These are phyloP conservation scores for Merodon equestris DNA, from an alignment of 2,888 invertebrate genomes.

Conservation along the genomic window DNA sequence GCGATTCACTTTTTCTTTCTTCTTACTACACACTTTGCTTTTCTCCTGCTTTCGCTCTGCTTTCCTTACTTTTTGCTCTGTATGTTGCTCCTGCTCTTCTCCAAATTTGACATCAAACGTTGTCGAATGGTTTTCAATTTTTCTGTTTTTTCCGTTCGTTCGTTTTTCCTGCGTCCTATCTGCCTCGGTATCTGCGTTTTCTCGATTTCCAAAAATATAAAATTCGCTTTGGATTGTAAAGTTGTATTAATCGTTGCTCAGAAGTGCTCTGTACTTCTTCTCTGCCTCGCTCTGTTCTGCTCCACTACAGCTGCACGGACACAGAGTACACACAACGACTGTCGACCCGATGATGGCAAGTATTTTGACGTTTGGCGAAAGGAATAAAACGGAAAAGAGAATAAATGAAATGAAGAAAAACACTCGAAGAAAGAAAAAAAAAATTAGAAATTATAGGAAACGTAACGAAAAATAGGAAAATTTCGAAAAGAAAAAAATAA, in stretches of 20 bases:
- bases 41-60: no score
- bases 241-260: no score
- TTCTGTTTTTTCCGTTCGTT: constrained; percentile 10
- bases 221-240: constrained; percentile 20
- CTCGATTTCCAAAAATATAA: constrained; percentile 61
- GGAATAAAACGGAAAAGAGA: constrained; percentile 27
- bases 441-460: constrained; percentile 30
- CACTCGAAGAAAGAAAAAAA: constrained; percentile 16
- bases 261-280: constrained; percentile 25
- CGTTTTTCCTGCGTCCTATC: constrained; percentile 9
- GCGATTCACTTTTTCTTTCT: constrained; percentile 20
- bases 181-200: constrained; percentile 35
- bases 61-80: no score
- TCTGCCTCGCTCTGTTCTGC: constrained; percentile 27
- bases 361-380: constrained; percentile 50
- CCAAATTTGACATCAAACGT: constrained; percentile 45
- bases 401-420: constrained; percentile 14
- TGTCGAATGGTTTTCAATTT: constrained; percentile 41
- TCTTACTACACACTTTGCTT: neutral
- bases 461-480: no score
- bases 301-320: constrained; percentile 9
- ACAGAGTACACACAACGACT: no score
- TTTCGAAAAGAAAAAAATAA: no score
- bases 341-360: neutral
- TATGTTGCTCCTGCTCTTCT: constrained; percentile 16